Percentiles rank a stretch among this genome's conserved stretches.
phyloP scores from a whole-genome alignment of 2,797 vertebrate species.

The Lacerta agilis region DNA sequence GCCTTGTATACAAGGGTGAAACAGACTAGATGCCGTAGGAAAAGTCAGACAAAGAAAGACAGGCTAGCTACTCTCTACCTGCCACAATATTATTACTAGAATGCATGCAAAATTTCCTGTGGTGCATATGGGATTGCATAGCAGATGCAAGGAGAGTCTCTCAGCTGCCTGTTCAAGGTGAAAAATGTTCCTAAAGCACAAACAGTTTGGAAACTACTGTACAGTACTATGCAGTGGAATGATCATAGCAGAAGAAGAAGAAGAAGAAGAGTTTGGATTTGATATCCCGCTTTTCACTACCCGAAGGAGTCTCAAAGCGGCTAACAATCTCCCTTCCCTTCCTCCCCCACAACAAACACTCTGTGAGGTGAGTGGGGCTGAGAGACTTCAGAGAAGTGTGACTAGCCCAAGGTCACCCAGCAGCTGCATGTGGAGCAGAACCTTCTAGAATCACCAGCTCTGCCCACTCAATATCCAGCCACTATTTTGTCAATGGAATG shows the following conservation, averaged over 20 bases:
- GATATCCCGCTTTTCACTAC: too few relatives aligned
- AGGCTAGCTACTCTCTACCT: not conserved
- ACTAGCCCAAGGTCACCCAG: too few relatives aligned
- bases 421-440: too few relatives aligned
- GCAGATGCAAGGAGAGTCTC: not conserved
- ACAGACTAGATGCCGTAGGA: too few relatives aligned
- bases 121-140: not conserved
- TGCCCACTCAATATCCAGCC: not conserved
- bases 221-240: too few relatives aligned
- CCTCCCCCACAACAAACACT: too few relatives aligned
- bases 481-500: not conserved
- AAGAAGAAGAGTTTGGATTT: too few relatives aligned
- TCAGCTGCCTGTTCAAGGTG: not conserved
- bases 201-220: not conserved
- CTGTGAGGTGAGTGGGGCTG: too few relatives aligned
- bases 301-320: too few relatives aligned
- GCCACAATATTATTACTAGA: not conserved
- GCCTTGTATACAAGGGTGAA: not conserved
- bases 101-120: not conserved
- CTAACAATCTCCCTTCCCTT: too few relatives aligned
- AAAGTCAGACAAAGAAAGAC: not conserved
- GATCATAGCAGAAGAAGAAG: constrained; percentile 2
- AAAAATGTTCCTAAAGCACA: not conserved
- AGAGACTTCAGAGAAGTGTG: too few relatives aligned
- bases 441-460: not conserved